Percentiles rank a stretch among this genome's conserved stretches.
Evolutionary conservation across 92 coral and sea anemone genomes (phyloP).

Genomic region (Plumapathes pennacea): DNA sequence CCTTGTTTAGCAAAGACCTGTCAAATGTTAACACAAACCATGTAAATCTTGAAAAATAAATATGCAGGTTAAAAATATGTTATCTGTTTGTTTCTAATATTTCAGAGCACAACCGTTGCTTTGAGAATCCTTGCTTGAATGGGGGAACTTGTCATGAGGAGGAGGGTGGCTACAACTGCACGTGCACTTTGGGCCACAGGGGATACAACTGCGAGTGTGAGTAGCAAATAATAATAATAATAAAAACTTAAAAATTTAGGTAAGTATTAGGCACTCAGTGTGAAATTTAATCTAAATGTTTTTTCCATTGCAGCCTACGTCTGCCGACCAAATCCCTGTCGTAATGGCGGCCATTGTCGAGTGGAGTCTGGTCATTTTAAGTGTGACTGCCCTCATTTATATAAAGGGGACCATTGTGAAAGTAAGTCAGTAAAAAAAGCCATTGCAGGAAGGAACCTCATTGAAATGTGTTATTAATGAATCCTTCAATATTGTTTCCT

Average conservation of each 20-base stretch:
- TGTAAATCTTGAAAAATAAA: too few relatives aligned
- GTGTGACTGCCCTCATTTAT: slow-evolving; percentile 84
- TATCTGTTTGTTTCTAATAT: too few relatives aligned
- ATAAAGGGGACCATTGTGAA: slow-evolving; percentile 89
- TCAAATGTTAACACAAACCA: too few relatives aligned
- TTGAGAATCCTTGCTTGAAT: slow-evolving; percentile 75
- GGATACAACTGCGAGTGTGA: slow-evolving; percentile 89
- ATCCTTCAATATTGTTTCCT: too few relatives aligned
- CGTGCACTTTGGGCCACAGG: slow-evolving; percentile 79
- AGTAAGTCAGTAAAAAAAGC: too few relatives aligned
- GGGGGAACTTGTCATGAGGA: slow-evolving; percentile 89
- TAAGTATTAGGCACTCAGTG: background rate
- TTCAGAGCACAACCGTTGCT: slow-evolving; percentile 75
- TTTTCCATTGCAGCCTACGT: slow-evolving; percentile 74
- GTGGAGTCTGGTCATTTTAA: slow-evolving; percentile 89
- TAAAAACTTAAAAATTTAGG: too few relatives aligned
- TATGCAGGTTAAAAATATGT: too few relatives aligned
- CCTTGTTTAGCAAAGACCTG: too few relatives aligned
- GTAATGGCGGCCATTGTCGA: slow-evolving; percentile 81
- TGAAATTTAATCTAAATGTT: background rate
- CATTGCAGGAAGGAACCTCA: too few relatives aligned
- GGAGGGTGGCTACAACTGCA: slow-evolving; percentile 77
- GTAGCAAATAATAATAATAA: too few relatives aligned
- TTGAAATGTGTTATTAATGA: too few relatives aligned
- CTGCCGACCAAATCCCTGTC: slow-evolving; percentile 94